Evolutionary conservation across 1,140 invertebrate genomes (phyloP).

Genomic region (Doryteuthis pealeii): DNA sequence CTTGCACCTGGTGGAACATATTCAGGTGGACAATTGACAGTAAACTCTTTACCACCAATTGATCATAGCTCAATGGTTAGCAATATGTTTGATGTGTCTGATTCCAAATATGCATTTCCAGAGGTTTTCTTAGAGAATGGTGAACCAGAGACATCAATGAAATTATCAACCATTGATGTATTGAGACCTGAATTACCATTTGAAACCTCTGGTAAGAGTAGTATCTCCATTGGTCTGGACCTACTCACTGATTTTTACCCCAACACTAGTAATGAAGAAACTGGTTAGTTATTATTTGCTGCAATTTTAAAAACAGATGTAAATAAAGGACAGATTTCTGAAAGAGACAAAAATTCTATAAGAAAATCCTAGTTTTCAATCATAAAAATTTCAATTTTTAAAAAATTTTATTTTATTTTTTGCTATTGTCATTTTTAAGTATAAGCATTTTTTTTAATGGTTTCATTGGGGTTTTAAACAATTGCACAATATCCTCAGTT

Average conservation of each 20-base stretch:
- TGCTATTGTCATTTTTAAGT: too few relatives aligned
- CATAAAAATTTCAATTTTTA: too few relatives aligned
- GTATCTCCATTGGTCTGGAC: neutral
- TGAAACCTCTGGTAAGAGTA: conserved; percentile 1
- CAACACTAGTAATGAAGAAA: neutral
- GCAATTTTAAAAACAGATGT: too few relatives aligned
- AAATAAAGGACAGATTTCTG: too few relatives aligned
- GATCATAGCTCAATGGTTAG: neutral
- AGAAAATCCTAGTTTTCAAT: too few relatives aligned
- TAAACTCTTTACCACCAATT: neutral
- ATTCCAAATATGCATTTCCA: neutral
- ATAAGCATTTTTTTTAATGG: too few relatives aligned
- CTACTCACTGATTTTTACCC: neutral
- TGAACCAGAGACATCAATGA: neutral
- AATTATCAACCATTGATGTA: conserved; percentile 4
- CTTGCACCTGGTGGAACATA: neutral
- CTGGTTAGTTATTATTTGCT: too few relatives aligned
- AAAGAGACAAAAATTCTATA: too few relatives aligned
- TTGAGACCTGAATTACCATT: neutral
- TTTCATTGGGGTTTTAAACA: too few relatives aligned
- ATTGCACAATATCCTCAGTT: too few relatives aligned
- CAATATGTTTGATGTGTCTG: neutral
- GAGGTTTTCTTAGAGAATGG: conserved; percentile 8
- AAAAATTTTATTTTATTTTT: too few relatives aligned
- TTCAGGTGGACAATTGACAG: neutral